A percentile compares a stretch with the other conserved stretches of the same genome.
Conservation (phyloP, 2,797 vertebrate species). For the Spinus pinus region DNA sequence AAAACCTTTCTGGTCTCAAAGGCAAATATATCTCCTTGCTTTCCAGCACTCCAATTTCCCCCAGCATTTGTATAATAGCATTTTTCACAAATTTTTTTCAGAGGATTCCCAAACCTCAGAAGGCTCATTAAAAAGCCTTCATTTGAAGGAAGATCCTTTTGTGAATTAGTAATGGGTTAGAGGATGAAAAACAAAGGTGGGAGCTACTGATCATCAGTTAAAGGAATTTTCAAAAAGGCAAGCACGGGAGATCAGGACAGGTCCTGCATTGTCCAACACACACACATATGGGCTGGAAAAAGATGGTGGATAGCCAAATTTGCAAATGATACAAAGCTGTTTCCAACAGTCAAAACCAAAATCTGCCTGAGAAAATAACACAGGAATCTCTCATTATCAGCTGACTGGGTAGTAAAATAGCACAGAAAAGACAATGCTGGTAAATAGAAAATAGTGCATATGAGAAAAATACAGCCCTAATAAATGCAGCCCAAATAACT, state of each 20-base stretch:
- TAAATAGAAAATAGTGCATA: not conserved
- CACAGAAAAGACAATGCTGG: not conserved
- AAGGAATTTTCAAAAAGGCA: conserved; percentile 5
- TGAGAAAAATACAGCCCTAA: not conserved
- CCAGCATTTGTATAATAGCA: not conserved
- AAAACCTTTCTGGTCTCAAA: not conserved
- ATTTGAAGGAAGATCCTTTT: not conserved
- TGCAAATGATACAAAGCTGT: not conserved
- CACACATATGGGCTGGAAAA: not conserved
- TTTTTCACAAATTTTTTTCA: not conserved
- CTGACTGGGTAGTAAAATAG: not conserved
- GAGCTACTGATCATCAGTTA: not conserved
- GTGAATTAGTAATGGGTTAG: not conserved
- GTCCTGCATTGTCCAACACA: not conserved
- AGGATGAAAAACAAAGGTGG: conserved; percentile 17
- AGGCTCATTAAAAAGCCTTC: not conserved
- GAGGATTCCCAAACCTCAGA: not conserved
- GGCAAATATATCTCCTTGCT: not conserved
- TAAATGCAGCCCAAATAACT: not conserved
- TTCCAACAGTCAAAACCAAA: not conserved
- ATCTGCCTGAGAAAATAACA: not conserved
- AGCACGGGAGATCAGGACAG: not conserved
- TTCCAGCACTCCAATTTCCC: not conserved
- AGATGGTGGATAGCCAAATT: not conserved
- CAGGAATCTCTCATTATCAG: not conserved